Evolutionary conservation across 2,113 vertebrate species (phyloP).

Genomic region (Mus spicilegus): DNA sequence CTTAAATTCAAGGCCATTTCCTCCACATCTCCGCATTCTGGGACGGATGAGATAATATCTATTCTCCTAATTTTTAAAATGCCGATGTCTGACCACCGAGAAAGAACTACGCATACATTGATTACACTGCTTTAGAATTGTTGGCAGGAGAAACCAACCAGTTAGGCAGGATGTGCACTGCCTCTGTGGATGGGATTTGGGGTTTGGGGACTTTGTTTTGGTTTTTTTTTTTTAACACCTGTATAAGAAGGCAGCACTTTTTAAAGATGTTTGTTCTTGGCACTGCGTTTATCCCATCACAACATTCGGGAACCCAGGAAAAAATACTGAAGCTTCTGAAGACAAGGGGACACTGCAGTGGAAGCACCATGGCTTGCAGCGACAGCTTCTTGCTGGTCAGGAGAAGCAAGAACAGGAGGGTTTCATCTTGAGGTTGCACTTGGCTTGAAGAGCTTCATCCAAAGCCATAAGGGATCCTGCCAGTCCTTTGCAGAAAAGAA

Average conservation of each 20-base stretch:
- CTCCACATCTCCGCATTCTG: not conserved
- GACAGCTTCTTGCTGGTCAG: not conserved
- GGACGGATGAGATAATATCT: not conserved
- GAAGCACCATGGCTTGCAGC: not conserved
- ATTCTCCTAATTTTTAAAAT: not conserved
- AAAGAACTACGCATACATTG: conserved; percentile 30
- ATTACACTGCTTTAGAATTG: not conserved
- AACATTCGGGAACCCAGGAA: conserved; percentile 40
- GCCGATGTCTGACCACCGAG: not conserved
- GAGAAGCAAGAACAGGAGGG: not conserved
- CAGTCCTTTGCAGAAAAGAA: not conserved
- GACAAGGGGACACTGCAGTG: not conserved
- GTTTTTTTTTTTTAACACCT: conserved; percentile 26
- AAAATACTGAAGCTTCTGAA: conserved; percentile 6
- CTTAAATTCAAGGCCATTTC: conserved; percentile 21
- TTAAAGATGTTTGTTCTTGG: not conserved
- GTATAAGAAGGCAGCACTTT: conserved; percentile 20
- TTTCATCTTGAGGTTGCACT: no score
- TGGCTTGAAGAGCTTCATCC: not conserved
- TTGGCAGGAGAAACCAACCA: conserved; percentile 52
- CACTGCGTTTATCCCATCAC: not conserved
- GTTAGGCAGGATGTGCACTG: conserved; percentile 23
- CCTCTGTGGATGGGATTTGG: not conserved
- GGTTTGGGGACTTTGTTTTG: not conserved
- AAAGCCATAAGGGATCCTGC: not conserved